Conservation (phyloP, 2,888 invertebrate species). For the Eristalis arbustorum region DNA sequence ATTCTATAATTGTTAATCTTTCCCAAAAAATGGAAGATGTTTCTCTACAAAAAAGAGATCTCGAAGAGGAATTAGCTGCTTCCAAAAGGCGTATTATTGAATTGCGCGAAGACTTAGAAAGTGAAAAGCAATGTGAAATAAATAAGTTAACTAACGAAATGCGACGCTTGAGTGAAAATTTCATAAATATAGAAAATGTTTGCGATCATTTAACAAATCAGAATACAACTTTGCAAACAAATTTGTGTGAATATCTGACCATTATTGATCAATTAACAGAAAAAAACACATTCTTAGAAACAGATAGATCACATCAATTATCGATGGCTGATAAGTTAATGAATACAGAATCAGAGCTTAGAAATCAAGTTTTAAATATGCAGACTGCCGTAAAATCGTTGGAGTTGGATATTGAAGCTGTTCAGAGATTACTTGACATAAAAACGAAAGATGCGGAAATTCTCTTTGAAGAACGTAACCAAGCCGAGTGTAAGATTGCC, state of each 20-base stretch:
- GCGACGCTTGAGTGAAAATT: constrained; percentile 68
- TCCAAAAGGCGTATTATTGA: constrained; percentile 16
- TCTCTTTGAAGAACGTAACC: constrained; percentile 8
- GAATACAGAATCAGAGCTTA: constrained; percentile 20
- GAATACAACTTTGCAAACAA: constrained; percentile 60
- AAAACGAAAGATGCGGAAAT: constrained; percentile 23
- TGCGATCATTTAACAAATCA: constrained; percentile 70
- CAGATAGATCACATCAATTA: constrained; percentile 9
- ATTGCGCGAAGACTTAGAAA: constrained; percentile 64
- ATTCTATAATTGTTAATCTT: constrained; percentile 44
- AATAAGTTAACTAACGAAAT: constrained; percentile 66
- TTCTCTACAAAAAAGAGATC: constrained; percentile 12
- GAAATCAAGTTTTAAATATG: constrained; percentile 16
- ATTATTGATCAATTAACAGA: background rate
- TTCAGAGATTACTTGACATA: background rate
- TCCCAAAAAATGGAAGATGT: constrained; percentile 8
- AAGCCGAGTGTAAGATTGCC: constrained; percentile 3
- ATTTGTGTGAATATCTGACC: constrained; percentile 32
- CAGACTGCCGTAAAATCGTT: constrained; percentile 17
- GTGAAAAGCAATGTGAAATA: constrained; percentile 52
- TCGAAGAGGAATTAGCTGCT: constrained; percentile 35
- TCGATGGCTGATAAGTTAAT: background rate
- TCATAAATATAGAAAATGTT: constrained; percentile 69
- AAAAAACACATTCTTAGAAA: constrained; percentile 14
- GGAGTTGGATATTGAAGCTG: constrained; percentile 18